Conservation (phyloP, 2,797 vertebrate genomes). For the Neomorphus geoffroyi region DNA sequence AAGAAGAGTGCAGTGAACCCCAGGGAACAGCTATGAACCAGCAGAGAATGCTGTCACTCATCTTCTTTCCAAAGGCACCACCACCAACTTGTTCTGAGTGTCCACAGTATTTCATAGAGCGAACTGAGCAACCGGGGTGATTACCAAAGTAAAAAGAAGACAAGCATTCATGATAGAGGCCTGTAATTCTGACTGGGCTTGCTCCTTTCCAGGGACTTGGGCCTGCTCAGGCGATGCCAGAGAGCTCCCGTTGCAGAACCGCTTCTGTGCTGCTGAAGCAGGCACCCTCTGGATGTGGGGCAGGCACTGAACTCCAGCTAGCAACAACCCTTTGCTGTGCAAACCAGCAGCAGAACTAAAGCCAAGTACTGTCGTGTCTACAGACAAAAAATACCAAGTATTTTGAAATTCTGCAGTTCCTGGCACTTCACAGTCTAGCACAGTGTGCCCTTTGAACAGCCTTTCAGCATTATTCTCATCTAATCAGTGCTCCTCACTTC, state of each 20-base stretch:
- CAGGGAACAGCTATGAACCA: neutral
- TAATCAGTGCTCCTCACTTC: neutral
- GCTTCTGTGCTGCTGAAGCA: neutral
- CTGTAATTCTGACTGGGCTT: neutral
- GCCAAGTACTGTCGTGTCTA: neutral
- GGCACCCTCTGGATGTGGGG: neutral
- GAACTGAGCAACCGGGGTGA: neutral
- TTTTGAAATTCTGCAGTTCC: neutral
- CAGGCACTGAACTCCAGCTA: neutral
- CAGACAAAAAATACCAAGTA: neutral
- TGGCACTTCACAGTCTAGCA: neutral
- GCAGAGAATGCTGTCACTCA: rapidly evolving
- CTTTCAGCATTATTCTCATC: neutral
- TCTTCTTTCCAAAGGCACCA: neutral
- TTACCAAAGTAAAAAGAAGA: neutral
- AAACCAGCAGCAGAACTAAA: neutral
- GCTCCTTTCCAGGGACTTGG: neutral
- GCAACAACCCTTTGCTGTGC: neutral
- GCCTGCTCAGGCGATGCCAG: neutral
- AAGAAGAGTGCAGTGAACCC: neutral
- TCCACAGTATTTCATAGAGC: neutral
- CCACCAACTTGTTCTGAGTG: neutral
- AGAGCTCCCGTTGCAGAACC: neutral
- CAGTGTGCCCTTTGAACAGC: neutral
- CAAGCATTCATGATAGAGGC: neutral